Evolutionary conservation across 2,113 vertebrate genomes (phyloP), one percentile per base, ranked within the genome.

Genomic region (Erythrocercus mccallii): DNA sequence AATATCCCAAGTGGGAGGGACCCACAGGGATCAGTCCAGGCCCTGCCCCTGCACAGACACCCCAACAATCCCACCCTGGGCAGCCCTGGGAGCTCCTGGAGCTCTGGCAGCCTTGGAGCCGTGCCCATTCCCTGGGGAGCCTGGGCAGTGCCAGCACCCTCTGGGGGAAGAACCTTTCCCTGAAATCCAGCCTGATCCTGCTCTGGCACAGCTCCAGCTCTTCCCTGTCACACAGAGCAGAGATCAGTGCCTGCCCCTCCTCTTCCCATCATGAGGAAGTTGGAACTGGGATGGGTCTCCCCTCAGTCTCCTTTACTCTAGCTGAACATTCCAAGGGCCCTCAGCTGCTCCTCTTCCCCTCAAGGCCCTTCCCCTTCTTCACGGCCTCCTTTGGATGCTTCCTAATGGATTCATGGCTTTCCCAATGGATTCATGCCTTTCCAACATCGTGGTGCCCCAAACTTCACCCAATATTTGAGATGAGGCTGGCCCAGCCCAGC

Each of bases 181-280:
- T 7, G 1, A 53, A 0, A 0, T 27, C 57, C 50, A 47, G 0
- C 28, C 69, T 73, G 15, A n/a, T 0, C 58, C 40, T 40, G 45
- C 15, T 50, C 58, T 64, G 40, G 2, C 50, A 0, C 81, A 73
- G 58, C n/a, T 5, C n/a, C 69, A 73, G 81, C 40, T 0, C 0
- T 31, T 15, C 48, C 33, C 38, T 37, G 81, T 9, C 25, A 2
- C 68, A 53, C 7, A 11, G 47, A 83, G 69, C 48, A 84, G 28
- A 12, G n/a, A 24, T 24, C 8, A 2, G 35, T 4, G 60, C 20
- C 35, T 74, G 60, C 8, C 2, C 30, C 30, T 57, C 35, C 35
- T 65, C 3, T 13, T 28, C 12, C 42, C 12, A 21, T 30, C 82
- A 9, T 3, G 4, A 40, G 51, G 35, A 16, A 1, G 3, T 0